Percentiles rank a stretch among this genome's conserved stretches.
These are phyloP conservation scores for Trogon surrucura DNA, from an alignment of 2,113 vertebrate genomes.

Conservation along the genomic window DNA sequence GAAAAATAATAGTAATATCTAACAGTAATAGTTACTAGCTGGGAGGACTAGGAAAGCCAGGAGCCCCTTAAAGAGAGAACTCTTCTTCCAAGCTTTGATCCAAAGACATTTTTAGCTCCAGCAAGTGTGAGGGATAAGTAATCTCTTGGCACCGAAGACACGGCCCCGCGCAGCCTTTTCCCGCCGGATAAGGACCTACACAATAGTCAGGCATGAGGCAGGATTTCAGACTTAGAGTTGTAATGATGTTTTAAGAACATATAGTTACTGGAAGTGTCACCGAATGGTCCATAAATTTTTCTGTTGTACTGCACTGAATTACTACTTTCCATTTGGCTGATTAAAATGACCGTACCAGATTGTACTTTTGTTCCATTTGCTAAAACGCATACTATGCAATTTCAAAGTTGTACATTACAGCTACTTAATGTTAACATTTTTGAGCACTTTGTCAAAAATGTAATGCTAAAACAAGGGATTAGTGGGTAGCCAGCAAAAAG, in stretches of 20 bases:
- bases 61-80: not conserved
- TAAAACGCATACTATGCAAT: not conserved
- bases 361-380: constrained; percentile 23
- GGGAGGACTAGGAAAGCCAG: not conserved
- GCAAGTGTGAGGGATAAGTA: not conserved
- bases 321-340: constrained; percentile 46
- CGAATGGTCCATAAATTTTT: constrained; percentile 8
- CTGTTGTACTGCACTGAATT: not conserved
- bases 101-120: not conserved
- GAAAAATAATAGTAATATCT: not conserved
- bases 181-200: not conserved
- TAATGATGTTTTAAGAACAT: constrained; percentile 26
- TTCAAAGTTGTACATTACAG: not conserved
- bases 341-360: constrained; percentile 37
- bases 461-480: constrained; percentile 29
- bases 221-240: not conserved
- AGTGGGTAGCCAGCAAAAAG: constrained; percentile 17
- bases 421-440: not conserved
- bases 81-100: not conserved
- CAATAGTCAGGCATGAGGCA: not conserved
- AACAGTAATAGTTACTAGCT: not conserved
- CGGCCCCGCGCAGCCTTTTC: not conserved
- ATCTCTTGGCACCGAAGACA: not conserved
- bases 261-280: constrained; percentile 31
- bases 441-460: constrained; percentile 3